A percentile compares a stretch with the other conserved stretches of the same genome.
These are phyloP conservation scores for Haliclona indistincta DNA, from an alignment of 37 sponge, comb jelly and placozoan species.

Conservation along the genomic window DNA sequence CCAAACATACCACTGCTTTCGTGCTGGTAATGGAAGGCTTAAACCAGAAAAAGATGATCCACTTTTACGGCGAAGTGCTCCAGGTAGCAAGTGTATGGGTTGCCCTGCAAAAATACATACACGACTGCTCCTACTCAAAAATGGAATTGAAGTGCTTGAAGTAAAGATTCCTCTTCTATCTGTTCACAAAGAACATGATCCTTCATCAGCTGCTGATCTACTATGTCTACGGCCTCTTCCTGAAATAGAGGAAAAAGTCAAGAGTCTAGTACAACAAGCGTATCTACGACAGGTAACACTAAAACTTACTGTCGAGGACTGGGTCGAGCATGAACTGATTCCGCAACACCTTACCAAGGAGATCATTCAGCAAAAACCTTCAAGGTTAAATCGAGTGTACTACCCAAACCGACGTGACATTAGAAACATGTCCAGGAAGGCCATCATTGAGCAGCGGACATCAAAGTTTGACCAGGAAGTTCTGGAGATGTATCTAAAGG, in stretches of 20 bases:
- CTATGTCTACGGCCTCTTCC: background rate
- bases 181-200: background rate
- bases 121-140: background rate
- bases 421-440: background rate
- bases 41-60: too few relatives aligned
- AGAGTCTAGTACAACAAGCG: background rate
- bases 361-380: background rate
- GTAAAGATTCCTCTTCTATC: background rate
- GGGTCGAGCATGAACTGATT: background rate
- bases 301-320: background rate
- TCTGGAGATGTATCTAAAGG: background rate
- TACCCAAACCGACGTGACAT: background rate
- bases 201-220: background rate
- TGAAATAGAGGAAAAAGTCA: background rate
- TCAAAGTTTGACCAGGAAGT: background rate
- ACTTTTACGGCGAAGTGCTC: background rate
- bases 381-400: background rate
- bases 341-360: background rate
- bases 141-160: background rate
- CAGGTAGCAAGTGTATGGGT: background rate
- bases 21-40: too few relatives aligned
- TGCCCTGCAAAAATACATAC: background rate
- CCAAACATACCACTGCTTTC: too few relatives aligned
- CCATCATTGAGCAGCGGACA: background rate
- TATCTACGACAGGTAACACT: background rate